phyloP scores from a whole-genome alignment of 2,113 vertebrate species.

The Hippopotamus amphibius region DNA sequence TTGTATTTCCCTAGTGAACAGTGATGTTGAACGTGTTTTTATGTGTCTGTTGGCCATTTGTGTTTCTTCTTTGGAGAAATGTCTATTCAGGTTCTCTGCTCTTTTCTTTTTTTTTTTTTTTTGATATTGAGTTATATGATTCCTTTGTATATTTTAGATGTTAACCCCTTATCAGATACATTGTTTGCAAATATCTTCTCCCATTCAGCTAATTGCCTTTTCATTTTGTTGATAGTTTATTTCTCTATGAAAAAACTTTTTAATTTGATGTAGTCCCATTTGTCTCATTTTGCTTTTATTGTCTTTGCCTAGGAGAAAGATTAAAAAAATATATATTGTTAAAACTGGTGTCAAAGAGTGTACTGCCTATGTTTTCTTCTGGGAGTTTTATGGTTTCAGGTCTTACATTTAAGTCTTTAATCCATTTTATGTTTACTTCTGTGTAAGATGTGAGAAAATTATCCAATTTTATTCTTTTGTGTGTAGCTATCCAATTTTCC shows the following conservation, averaged over 20 bases:
- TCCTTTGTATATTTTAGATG: background rate
- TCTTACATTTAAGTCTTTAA: background rate
- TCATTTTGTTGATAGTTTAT: background rate
- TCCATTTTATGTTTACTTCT: background rate
- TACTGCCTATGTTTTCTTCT: background rate
- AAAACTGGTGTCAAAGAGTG: background rate
- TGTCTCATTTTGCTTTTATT: background rate
- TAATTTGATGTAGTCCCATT: background rate
- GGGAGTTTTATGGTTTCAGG: background rate
- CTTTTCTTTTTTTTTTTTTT: background rate
- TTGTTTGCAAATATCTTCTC: background rate
- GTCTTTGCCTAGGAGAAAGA: background rate
- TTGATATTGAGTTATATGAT: background rate
- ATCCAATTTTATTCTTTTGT: background rate
- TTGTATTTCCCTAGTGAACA: background rate
- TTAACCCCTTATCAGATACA: background rate
- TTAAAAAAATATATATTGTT: background rate
- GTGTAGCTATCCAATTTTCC: background rate
- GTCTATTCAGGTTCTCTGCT: background rate
- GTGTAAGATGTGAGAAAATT: background rate
- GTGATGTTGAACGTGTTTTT: background rate
- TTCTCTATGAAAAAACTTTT: background rate
- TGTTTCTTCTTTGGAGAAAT: background rate
- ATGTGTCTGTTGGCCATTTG: background rate
- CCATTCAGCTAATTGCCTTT: background rate